Conservation (phyloP, 2,888 invertebrate genomes). For the Onchidella celtica region DNA sequence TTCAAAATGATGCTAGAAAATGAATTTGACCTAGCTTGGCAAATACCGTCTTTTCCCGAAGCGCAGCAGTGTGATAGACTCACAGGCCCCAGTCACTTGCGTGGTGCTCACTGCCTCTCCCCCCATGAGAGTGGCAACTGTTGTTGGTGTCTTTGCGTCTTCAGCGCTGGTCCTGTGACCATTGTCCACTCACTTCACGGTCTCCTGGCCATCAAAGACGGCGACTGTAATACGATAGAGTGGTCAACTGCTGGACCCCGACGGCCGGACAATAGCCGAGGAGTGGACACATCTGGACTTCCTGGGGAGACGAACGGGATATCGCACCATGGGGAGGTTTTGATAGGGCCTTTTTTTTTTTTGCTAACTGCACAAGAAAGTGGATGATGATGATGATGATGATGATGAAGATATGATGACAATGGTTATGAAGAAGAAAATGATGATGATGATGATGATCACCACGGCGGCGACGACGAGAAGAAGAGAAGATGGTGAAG, state of each 20-base stretch:
- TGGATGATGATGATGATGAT: too few species aligned
- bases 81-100: too few species aligned
- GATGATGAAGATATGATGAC: background rate
- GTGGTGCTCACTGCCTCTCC: too few species aligned
- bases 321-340: slow-evolving; percentile 15
- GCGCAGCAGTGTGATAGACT: too few species aligned
- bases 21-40: too few species aligned
- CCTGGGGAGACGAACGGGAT: slow-evolving; percentile 17
- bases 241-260: slow-evolving; percentile 40
- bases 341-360: background rate
- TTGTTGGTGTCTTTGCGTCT: background rate
- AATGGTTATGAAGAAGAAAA: slow-evolving; percentile 29
- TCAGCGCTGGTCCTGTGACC: background rate
- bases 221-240: slow-evolving; percentile 49
- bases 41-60: too few species aligned
- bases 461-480: slow-evolving; percentile 2
- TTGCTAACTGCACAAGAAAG: too few species aligned
- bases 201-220: slow-evolving; percentile 14
- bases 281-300: slow-evolving; percentile 51
- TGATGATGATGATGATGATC: slow-evolving; percentile 33
- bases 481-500: background rate
- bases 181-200: slow-evolving; percentile 43
- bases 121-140: slow-evolving; percentile 15
- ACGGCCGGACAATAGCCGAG: slow-evolving; percentile 28
- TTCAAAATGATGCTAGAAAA: too few species aligned